Conservation (phyloP, 2,888 invertebrate genomes). For the Smittia aterrima region DNA sequence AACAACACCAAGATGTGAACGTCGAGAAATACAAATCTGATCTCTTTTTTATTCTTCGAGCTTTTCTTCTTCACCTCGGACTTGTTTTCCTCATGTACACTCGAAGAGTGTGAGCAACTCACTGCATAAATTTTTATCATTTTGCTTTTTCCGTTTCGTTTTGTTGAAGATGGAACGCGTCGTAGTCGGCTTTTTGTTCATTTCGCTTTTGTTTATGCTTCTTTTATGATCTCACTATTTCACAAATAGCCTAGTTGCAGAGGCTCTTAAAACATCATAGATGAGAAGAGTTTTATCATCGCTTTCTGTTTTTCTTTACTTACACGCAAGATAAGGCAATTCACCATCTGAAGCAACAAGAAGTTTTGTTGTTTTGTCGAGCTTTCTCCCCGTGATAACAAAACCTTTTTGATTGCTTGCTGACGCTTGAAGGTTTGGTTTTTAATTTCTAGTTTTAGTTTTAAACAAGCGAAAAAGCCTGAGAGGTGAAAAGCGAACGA, state of each 20-base stretch:
- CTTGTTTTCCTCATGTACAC: background rate
- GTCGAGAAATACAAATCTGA: conserved; percentile 1
- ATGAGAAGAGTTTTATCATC: background rate
- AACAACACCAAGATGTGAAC: background rate
- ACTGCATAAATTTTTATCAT: conserved; percentile 1
- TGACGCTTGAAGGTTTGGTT: no score
- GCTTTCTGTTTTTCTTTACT: background rate
- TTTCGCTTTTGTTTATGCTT: background rate
- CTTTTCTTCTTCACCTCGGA: background rate
- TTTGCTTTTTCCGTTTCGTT: background rate
- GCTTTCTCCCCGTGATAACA: no score
- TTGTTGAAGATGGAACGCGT: background rate
- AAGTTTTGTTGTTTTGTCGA: background rate
- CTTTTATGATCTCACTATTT: background rate
- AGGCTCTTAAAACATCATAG: background rate
- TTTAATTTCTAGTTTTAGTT: no score
- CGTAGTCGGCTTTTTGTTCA: background rate
- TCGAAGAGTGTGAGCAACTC: background rate
- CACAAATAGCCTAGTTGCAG: background rate
- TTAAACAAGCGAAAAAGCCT: background rate
- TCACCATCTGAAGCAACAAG: background rate
- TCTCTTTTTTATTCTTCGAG: background rate
- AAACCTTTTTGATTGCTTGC: background rate
- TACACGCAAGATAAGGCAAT: background rate
- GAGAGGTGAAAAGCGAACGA: background rate